Base-by-base conservation (phyloP, 2,888 invertebrate species). In the Nesidiocoris tenuis region DNA sequence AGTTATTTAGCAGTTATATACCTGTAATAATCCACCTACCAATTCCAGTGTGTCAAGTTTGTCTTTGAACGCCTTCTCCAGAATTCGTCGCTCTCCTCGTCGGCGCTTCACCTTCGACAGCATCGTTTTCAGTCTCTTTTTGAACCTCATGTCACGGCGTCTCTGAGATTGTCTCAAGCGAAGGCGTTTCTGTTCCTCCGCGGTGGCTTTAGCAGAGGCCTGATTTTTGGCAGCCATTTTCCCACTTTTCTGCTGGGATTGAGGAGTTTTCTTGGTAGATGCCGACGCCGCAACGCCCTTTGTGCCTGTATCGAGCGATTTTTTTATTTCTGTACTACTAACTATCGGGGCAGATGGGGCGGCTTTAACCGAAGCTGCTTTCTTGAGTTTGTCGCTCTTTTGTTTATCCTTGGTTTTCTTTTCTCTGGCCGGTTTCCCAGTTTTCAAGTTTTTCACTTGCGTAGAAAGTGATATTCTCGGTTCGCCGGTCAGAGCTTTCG, bases 31-130 rank as follows among this genome's bases (percentile, higher is more conserved):
- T 19, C n/a, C 3, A 70, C 70, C 59, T 12, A 70, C 70, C 70
- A 70, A 24, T 22, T 70, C 70, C 1, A 72, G 17, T 2, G 72
- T 72, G 17, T 72, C 72, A 19, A 72, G 61, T 61, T 72, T 72
- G 18, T 72, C 72, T 21, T 72, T 72, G 72, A 72, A 72, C 2
- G 72, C 39, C 61, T 72, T 72, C n/a, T 72, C 72, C 2, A 72
- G 54, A 54, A 61, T 21, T 16, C 61, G 61, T 9, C 72, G n/a
- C 5, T 54, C 19, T 18, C 61, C 23, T 16, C 39, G 7, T 25
- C 61, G 54, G 12, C 72, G 22, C 18, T 72, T 72, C 55, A 72
- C 17, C 17, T 72, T 72, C 1, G 61, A 56, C 16, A 72, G 55
- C 19, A 72, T 25, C 18, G 61, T 56, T 63, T 54, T 72, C 54